These are phyloP conservation scores for Spodoptera littoralis DNA, from an alignment of 2,888 invertebrate genomes.

Conservation along the genomic window DNA sequence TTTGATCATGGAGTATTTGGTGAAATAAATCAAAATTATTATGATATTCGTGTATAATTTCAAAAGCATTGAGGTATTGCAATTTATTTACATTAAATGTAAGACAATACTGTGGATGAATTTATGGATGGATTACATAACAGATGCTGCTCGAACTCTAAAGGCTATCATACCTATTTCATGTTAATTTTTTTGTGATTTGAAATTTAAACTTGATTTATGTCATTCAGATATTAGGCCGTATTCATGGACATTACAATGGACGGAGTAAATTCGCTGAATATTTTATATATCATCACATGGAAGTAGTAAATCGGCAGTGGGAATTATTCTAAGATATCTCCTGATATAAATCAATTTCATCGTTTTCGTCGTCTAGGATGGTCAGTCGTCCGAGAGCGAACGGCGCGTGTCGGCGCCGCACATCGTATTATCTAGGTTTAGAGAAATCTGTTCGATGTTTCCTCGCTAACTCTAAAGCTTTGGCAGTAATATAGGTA, in stretches of 20 bases:
- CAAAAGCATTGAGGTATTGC: constrained; percentile 72
- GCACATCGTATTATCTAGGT: constrained; percentile 1
- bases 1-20: constrained; percentile 26
- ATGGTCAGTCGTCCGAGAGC: constrained; percentile 9
- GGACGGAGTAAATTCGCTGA: constrained; percentile 85
- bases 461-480: constrained; percentile 71
- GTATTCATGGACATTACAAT: constrained; percentile 54
- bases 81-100: constrained; percentile 70
- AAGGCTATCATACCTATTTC: constrained; percentile 51
- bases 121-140: constrained; percentile 46
- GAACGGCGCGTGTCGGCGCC: constrained; percentile 1
- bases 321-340: constrained; percentile 9
- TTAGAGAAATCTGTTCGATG: constrained; percentile 31
- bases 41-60: constrained; percentile 47
- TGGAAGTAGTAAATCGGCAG: constrained; percentile 53
- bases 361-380: neutral
- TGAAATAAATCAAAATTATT: constrained; percentile 42
- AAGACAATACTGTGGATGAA: constrained; percentile 70
- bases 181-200: constrained; percentile 29
- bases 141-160: constrained; percentile 48
- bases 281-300: constrained; percentile 62
- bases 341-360: constrained; percentile 3
- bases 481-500: constrained; percentile 85
- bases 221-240: constrained; percentile 47
- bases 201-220: constrained; percentile 27